Evolutionary conservation across 2,797 vertebrate species (phyloP).

Genomic region (Onychomys torridus): DNA sequence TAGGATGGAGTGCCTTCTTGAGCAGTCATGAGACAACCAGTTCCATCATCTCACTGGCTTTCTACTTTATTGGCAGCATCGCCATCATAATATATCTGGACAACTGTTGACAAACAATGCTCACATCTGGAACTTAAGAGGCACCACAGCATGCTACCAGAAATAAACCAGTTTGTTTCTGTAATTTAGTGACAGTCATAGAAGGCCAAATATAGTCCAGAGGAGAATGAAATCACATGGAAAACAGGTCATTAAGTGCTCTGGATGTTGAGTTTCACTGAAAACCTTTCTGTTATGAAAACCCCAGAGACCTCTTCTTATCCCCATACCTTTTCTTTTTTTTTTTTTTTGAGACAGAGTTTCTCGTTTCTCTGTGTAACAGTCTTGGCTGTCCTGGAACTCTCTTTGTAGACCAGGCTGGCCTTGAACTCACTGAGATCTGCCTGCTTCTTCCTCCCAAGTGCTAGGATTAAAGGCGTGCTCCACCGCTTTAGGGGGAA

Average conservation of each 20-base stretch:
- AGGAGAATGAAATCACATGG: conserved; percentile 59
- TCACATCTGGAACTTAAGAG: conserved; percentile 60
- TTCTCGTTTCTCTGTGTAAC: too few relatives aligned
- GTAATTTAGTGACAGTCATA: not conserved
- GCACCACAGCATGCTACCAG: conserved; percentile 41
- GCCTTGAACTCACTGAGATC: too few relatives aligned
- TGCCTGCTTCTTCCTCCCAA: too few relatives aligned
- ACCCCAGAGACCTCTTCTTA: not conserved
- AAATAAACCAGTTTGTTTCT: conserved; percentile 59
- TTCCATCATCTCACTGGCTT: conserved; percentile 21
- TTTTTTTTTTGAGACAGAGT: too few relatives aligned
- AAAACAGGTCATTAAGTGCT: conserved; percentile 61
- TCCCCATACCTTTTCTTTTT: too few relatives aligned
- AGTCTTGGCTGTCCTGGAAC: too few relatives aligned
- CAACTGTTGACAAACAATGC: conserved; percentile 59
- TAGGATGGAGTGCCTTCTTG: conserved; percentile 21
- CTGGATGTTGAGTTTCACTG: conserved; percentile 41
- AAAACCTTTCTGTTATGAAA: conserved; percentile 51
- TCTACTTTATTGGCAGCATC: conserved; percentile 37
- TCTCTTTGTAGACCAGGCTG: too few relatives aligned
- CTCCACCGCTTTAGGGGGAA: too few relatives aligned
- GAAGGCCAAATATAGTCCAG: conserved; percentile 26
- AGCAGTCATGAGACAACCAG: not conserved
- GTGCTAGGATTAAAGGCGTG: too few relatives aligned
- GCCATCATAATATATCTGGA: conserved; percentile 54